Base-by-base conservation (phyloP, 2,888 invertebrate species). In the Rhagonycha fulva region DNA sequence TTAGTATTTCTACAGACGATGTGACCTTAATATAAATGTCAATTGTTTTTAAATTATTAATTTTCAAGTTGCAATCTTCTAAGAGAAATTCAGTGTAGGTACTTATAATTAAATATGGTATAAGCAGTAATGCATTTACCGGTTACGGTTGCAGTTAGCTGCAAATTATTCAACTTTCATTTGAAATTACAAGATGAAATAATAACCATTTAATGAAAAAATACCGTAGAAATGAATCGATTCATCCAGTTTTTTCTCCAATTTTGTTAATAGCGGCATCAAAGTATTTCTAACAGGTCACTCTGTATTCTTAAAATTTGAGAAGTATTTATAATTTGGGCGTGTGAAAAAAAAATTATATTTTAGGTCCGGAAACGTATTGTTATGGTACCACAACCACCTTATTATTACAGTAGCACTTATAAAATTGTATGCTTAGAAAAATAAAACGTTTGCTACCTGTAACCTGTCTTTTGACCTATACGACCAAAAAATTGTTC, bases 341-440 rank as follows among this genome's bases (percentile, higher is more conserved):
- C 73, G 73, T 73, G 72, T 67, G 73, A 73, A 70, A 76, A 70
- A 70, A 70, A 62, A 63, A 14, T 71, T 71, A 63, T 68, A 66
- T 74, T 75, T 77, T 72, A 69, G 74, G 74, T 72, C 77, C 77
- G 77, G 77, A 77, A 77, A 60, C 69, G 77, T 75, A 74, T 77
- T 77, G 75, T 77, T 68, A 75, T 69, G 67, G 61, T 60, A 23
- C 71, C 70, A 76, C 72, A 19, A 71, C 68, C 71, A 68, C 62
- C 60, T 14, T 76, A 71, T 73, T 76, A 76, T 76, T 73, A 75
- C 71, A 26, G 62, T 30, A 74, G 71, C 62, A 62, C 71, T 75
- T 68, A 30, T 30, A 61, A n/a, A 24, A 68, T 76, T 72, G 72
- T 70, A 70, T 71, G 60, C 61, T 72, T 76, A 76, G 72, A 70